Percentiles rank a stretch among this genome's conserved stretches.
phyloP scores from a whole-genome alignment of 1,140 invertebrate genomes.

The Epicauta chinensis region DNA sequence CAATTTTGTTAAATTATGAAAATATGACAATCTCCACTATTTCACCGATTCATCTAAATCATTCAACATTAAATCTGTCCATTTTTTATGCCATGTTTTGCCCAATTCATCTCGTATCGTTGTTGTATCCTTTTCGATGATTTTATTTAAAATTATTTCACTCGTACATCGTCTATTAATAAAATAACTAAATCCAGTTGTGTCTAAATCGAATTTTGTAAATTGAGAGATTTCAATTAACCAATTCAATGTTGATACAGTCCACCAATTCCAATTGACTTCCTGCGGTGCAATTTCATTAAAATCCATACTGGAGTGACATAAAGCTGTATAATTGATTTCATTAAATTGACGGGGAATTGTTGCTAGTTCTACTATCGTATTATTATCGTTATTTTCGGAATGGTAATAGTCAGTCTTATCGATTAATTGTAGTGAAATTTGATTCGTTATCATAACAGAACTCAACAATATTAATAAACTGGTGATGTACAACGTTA shows the following conservation, averaged over 20 bases:
- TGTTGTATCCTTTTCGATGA: conserved; percentile 38
- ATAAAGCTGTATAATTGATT: conserved; percentile 1
- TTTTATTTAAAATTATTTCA: conserved; percentile 31
- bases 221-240: conserved; percentile 40
- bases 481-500: conserved; percentile 65
- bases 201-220: conserved; percentile 18
- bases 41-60: too few relatives aligned
- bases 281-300: conserved; percentile 13
- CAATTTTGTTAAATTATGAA: too few relatives aligned
- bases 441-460: conserved; percentile 54
- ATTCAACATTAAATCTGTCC: conserved; percentile 37
- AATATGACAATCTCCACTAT: too few relatives aligned
- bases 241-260: conserved; percentile 45
- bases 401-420: conserved; percentile 1
- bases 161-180: conserved; percentile 22
- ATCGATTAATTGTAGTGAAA: conserved; percentile 46
- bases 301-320: conserved; percentile 5
- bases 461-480: conserved; percentile 66
- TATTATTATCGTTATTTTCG: conserved; percentile 12
- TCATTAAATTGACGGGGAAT: conserved; percentile 34
- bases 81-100: conserved; percentile 40
- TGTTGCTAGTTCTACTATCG: conserved; percentile 34
- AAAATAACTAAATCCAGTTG: conserved; percentile 5
- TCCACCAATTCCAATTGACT: conserved; percentile 46
- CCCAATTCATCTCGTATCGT: conserved; percentile 40